Evolutionary conservation across 2,797 vertebrate genomes (phyloP), one percentile per base, ranked within the genome.

Genomic region (Mastacembelus armatus): DNA sequence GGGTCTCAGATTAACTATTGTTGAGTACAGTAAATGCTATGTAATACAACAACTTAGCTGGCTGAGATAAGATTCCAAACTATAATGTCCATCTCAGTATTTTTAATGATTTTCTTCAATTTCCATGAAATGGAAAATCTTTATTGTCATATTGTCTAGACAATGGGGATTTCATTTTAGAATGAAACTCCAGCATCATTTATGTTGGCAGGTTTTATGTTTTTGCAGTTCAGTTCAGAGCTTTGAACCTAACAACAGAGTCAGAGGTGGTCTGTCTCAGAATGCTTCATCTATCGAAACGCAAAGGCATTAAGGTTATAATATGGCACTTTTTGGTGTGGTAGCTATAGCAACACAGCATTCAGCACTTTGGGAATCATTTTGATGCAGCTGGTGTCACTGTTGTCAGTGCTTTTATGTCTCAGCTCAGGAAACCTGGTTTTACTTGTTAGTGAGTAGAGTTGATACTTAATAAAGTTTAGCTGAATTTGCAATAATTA

Each of bases 311-410:
- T 64, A 36, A 48, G 30, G 30, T 30, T 43, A 10, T 39, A 40
- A 26, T 14, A 3, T 57, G 19, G 29, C 16, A 30, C 9, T 44
- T 64, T 58, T 44, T 18, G 22, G 10, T 45, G 19, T 32, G 3
- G 48, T 70, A 26, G 1, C 54, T 64, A 69, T 63, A 60, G 70
- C 51, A 74, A 75, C 52, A n/a, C 27, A 19, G 32, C n/a, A 24
- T 57, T 50, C 39, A 33, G 24, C 6, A 43, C 47, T 66, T 44
- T 54, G 32, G 19, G 54, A 38, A 33, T 52, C 45, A 38, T 24
- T 51, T 40, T 24, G 4, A 67, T 74, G 32, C 32, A 51, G 49
- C 36, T 35, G 27, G 33, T 60, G 42, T 69, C 61, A 57, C 43
- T 56, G 18, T 21, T 49, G 18, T 26, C 10, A 24, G 19, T 19